phyloP scores from a whole-genome alignment of 2,797 vertebrate species.

The Peromyscus eremicus region DNA sequence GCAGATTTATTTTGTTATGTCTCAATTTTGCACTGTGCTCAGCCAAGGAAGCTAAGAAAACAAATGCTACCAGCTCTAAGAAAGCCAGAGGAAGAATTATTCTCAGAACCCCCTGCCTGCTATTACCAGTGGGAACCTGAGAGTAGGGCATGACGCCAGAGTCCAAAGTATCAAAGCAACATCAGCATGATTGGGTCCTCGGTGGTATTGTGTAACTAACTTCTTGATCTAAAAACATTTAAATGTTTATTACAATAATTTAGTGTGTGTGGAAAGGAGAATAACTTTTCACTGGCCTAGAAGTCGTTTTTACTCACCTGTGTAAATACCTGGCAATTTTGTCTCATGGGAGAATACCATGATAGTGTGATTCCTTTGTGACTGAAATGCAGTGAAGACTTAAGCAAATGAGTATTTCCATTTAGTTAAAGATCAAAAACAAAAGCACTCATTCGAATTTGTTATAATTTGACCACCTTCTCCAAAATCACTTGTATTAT shows the following conservation, averaged over 20 bases:
- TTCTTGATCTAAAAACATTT: neutral
- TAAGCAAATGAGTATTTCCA: neutral
- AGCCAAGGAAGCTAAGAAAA: slow-evolving; percentile 43
- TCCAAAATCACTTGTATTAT: neutral
- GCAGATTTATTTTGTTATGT: slow-evolving; percentile 3
- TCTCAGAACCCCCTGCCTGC: neutral
- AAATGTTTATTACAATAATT: neutral
- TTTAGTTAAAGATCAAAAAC: neutral
- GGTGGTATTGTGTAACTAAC: neutral
- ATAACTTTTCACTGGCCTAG: neutral
- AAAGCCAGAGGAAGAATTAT: neutral
- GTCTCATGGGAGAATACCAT: neutral
- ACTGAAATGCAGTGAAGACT: neutral
- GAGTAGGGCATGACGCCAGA: neutral
- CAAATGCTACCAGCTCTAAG: slow-evolving; percentile 43
- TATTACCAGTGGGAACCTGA: neutral
- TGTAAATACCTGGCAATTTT: neutral
- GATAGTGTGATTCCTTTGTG: neutral
- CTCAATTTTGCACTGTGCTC: slow-evolving; percentile 19
- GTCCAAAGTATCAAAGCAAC: neutral
- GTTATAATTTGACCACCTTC: neutral
- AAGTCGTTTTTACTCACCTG: neutral
- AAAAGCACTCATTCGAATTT: neutral
- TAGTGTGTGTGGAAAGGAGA: neutral
- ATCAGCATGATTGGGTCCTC: neutral